Evolutionary conservation across 2,888 invertebrate genomes (phyloP).

Genomic region (Ormyrus labotus): DNA sequence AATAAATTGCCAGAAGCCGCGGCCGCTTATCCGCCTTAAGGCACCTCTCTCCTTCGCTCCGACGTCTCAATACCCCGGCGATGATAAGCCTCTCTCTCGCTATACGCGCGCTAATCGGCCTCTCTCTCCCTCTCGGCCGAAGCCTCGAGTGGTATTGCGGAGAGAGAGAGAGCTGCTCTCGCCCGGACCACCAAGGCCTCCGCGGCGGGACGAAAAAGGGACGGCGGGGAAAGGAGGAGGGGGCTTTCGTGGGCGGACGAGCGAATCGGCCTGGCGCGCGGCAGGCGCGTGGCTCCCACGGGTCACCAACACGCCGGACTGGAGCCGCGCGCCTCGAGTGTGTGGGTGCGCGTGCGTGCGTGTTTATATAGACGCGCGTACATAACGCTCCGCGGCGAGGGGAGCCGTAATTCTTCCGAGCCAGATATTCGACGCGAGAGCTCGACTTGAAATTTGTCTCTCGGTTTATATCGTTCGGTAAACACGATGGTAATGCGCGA

Average conservation of each 20-base stretch:
- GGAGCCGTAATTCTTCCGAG: neutral
- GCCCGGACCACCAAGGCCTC: constrained; percentile 41
- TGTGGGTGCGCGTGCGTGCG: neutral
- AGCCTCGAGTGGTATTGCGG: neutral
- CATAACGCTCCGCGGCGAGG: neutral
- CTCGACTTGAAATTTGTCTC: constrained; percentile 14
- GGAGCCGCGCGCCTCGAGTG: too few relatives aligned
- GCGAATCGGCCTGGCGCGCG: constrained; percentile 68
- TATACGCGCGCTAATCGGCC: constrained; percentile 21
- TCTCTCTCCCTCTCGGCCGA: neutral
- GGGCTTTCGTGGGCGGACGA: constrained; percentile 48
- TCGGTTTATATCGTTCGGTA: neutral
- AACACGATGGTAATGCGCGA: neutral
- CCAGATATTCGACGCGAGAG: constrained; percentile 13
- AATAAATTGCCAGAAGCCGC: too few relatives aligned
- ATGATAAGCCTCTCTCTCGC: constrained; percentile 3
- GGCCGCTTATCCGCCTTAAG: neutral
- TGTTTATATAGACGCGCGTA: neutral
- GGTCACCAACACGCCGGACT: constrained; percentile 58
- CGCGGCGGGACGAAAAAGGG: neutral
- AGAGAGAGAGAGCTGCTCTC: neutral
- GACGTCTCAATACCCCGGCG: constrained; percentile 18
- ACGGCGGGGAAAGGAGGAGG: constrained; percentile 61
- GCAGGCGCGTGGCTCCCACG: constrained; percentile 73
- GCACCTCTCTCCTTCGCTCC: neutral